Percentiles rank a stretch among this genome's conserved stretches.
Evolutionary conservation across 2,888 invertebrate species (phyloP).

Genomic region (Meiosimyza decipiens): DNA sequence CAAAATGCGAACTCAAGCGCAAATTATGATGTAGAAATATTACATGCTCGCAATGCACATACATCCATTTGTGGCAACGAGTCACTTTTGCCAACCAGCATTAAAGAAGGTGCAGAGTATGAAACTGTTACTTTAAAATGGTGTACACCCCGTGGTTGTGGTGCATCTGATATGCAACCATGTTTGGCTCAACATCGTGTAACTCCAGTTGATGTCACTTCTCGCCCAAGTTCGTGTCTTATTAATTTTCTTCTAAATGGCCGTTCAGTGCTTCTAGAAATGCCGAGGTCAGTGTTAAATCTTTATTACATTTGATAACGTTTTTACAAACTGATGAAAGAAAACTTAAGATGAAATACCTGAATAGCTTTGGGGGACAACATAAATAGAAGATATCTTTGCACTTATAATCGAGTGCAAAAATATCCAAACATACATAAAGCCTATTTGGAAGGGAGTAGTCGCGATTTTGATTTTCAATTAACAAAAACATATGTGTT

Average conservation of each 20-base stretch:
- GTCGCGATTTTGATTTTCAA: no score
- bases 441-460: no score
- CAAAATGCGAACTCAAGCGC: slow-evolving; percentile 98
- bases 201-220: slow-evolving; percentile 96
- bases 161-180: slow-evolving; percentile 82
- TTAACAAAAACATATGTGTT: no score
- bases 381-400: no score
- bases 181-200: slow-evolving; percentile 89
- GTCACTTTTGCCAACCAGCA: slow-evolving; percentile 69
- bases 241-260: slow-evolving; percentile 98
- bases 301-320: neutral
- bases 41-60: slow-evolving; percentile 89
- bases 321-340: no score
- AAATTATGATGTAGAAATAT: slow-evolving; percentile 98
- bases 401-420: no score
- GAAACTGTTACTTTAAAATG: slow-evolving; percentile 90
- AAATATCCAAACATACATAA: no score
- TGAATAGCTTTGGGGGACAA: no score
- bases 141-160: slow-evolving; percentile 94
- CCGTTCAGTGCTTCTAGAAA: slow-evolving; percentile 90
- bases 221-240: slow-evolving; percentile 94
- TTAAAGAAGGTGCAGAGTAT: slow-evolving; percentile 80
- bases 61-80: slow-evolving; percentile 80
- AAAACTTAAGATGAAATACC: no score
- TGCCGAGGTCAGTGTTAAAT: slow-evolving; percentile 71